These are phyloP conservation scores for Tarsius wallacei DNA, from an alignment of 2,797 vertebrate species.

Conservation along the genomic window DNA sequence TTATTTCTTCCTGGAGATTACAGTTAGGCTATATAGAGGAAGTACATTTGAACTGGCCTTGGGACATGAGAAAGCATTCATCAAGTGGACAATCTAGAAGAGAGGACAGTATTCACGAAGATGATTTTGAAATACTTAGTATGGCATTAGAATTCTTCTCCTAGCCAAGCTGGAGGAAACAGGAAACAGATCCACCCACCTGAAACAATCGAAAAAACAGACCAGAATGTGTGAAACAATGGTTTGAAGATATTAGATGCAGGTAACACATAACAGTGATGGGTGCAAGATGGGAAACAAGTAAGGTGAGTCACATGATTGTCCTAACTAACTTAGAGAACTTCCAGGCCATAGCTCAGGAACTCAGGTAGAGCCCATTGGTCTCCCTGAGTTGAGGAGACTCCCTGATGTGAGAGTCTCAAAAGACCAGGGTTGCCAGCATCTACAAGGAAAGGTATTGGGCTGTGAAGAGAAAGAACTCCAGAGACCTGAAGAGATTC, in stretches of 20 bases:
- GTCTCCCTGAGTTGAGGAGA: neutral
- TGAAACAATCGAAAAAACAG: neutral
- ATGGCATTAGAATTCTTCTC: conserved; percentile 21
- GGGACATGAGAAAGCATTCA: conserved; percentile 7
- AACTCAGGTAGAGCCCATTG: neutral
- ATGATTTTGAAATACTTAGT: neutral
- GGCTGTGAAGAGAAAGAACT: neutral
- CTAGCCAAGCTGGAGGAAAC: conserved; percentile 29
- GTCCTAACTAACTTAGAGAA: neutral
- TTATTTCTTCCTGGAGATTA: conserved; percentile 14
- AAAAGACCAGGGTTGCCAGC: neutral
- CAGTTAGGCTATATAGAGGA: neutral
- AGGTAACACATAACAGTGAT: conserved; percentile 25
- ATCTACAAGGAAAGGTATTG: neutral
- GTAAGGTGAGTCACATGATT: neutral
- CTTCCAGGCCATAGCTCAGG: neutral
- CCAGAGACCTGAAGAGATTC: conserved; percentile 1
- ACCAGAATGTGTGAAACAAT: conserved; percentile 35
- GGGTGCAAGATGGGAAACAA: neutral
- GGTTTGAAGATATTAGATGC: conserved; percentile 11
- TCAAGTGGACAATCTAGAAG: neutral
- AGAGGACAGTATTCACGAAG: conserved; percentile 5
- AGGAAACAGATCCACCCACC: neutral
- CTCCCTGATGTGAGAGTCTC: neutral
- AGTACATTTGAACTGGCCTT: neutral